A percentile compares a stretch with the other conserved stretches of the same genome.
phyloP scores from a whole-genome alignment of 1,140 invertebrate genomes.

The Calephelis nemesis region DNA sequence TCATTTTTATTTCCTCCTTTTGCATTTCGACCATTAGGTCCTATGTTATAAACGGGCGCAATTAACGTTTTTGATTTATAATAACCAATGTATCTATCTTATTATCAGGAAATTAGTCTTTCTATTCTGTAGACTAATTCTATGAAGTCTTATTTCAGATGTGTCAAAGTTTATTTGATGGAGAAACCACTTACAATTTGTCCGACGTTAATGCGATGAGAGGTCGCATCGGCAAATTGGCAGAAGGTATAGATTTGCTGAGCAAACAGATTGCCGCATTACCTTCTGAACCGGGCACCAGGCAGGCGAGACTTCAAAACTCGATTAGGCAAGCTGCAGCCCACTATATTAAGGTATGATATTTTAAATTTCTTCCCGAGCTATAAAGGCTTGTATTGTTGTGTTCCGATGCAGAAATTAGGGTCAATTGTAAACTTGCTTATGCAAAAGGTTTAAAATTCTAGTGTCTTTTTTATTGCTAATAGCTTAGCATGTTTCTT shows the following conservation, averaged over 20 bases:
- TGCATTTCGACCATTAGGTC: too few species aligned
- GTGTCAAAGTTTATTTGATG: constrained; percentile 83
- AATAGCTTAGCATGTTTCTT: too few species aligned
- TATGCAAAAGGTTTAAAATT: too few species aligned
- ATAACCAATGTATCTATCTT: neutral
- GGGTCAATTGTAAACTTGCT: too few species aligned
- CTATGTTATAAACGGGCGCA: too few species aligned
- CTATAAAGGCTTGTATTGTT: too few species aligned
- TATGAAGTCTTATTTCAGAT: constrained; percentile 76
- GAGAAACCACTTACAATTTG: constrained; percentile 92
- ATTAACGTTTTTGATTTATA: neutral
- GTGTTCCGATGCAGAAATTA: too few species aligned
- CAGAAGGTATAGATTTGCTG: constrained; percentile 90
- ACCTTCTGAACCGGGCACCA: constrained; percentile 81
- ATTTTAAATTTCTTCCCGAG: too few species aligned
- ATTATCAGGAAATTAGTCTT: neutral
- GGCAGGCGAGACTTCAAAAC: constrained; percentile 81
- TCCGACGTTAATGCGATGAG: constrained; percentile 90
- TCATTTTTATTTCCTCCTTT: too few species aligned
- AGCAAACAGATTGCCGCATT: constrained; percentile 90
- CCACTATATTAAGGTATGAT: constrained; percentile 83
- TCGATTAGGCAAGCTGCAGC: constrained; percentile 81
- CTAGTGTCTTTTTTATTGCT: too few species aligned
- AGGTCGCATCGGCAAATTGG: constrained; percentile 90
- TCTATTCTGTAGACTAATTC: neutral